Evolutionary conservation across 2,888 invertebrate species (phyloP), one percentile per base, ranked within the genome.

Genomic region (Synanthedon vespiformis): DNA sequence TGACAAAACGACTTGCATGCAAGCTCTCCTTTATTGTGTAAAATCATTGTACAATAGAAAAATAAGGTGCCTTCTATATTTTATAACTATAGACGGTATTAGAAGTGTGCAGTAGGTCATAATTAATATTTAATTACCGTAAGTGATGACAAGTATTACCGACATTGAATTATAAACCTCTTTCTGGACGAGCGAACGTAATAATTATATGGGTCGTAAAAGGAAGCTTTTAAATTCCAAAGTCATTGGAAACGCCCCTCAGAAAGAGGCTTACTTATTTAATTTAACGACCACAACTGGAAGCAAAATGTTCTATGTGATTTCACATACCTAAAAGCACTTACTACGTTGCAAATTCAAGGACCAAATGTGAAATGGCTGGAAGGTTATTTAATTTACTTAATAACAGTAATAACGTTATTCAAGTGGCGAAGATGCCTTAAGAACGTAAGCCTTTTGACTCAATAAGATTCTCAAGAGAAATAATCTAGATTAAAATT

Each of bases 101-200:
- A 8, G 27, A 1, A 27, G 27, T 8, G 6, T 8, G 48, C 18
- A 48, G 13, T 22, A 49, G 49, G 27, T 50, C n/a, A 50, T 50
- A 65, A 73, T 74, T 70, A 68, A 67, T 73, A 73, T 74, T 76
- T 64, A 69, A 77, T 76, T 70, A 71, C 65, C 61, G 57, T 66
- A 67, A 71, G 68, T 64, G 73, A 74, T 70, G 71, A 74, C 73
- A 72, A 70, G 67, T 67, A 70, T 75, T 65, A 66, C 66, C 62
- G 63, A 61, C 60, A 68, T 69, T 69, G 74, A 74, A 77, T 77
- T 74, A 73, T 65, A 61, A 66, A 57, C 54, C 54, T 54, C 57
- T 53, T 14, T 48, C 11, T 14, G 53, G 54, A 49, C 50, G 55
- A 57, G 58, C 57, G 34, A 62, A 65, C 61, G 59, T 62, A 64